A percentile compares a stretch with the other conserved stretches of the same genome.
Conservation (phyloP, 2,113 vertebrate species). For the Prochilodus magdalenae region DNA sequence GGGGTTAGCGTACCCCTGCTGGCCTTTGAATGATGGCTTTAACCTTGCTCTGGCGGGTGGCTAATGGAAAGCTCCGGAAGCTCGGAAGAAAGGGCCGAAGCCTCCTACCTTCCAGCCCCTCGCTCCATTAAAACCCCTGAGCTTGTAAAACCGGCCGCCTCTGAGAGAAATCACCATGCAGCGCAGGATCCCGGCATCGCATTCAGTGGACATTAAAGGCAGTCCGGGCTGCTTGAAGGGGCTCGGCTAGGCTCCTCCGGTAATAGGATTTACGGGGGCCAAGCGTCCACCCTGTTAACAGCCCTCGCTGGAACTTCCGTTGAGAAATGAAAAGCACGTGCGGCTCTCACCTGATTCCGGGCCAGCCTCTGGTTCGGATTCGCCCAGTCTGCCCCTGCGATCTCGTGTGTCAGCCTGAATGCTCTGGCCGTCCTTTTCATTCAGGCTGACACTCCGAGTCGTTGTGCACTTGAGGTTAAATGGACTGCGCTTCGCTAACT, state of each 20-base stretch:
- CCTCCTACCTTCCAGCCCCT: conserved; percentile 14
- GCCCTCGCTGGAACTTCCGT: not conserved
- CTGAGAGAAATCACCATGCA: conserved; percentile 4
- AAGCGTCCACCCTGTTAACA: conserved; percentile 14
- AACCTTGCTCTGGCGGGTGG: conserved; percentile 40
- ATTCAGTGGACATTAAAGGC: conserved; percentile 32
- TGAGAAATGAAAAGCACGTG: not conserved
- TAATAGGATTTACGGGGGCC: conserved; percentile 29
- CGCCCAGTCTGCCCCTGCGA: not conserved
- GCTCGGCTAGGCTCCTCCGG: conserved; percentile 3
- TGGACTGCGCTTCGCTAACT: conserved; percentile 27
- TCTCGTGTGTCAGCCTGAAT: conserved; percentile 13
- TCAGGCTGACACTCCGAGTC: conserved; percentile 12
- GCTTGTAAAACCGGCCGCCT: conserved; percentile 22
- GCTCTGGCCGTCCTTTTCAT: conserved; percentile 4
- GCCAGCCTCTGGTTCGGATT: not conserved
- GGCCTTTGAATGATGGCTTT: conserved; percentile 46
- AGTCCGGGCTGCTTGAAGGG: conserved; percentile 12
- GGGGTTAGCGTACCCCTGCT: conserved; percentile 32
- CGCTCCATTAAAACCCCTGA: conserved; percentile 36
- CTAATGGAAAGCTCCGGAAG: conserved; percentile 33
- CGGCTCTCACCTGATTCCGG: conserved; percentile 6
- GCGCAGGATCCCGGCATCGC: conserved; percentile 5
- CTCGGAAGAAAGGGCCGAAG: conserved; percentile 25
- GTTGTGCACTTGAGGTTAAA: conserved; percentile 28